Percentiles rank a stretch among this genome's conserved stretches.
Conservation (phyloP, 2,888 invertebrate species). For the Ferdinandea cuprea region DNA sequence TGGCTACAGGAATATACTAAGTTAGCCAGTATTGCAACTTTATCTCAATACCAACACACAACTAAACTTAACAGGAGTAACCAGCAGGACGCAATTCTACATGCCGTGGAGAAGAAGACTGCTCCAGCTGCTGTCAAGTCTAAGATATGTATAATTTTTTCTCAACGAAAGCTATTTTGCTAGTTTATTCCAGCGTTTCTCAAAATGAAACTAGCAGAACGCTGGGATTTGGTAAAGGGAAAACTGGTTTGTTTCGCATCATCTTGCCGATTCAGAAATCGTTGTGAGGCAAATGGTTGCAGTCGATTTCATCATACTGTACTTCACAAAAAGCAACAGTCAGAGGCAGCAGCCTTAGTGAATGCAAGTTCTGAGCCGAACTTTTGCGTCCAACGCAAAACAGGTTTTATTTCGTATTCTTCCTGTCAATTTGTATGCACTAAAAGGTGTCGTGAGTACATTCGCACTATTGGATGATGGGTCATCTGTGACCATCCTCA, state of each 20-base stretch:
- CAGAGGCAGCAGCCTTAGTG: not conserved
- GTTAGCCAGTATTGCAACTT: not conserved
- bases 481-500: constrained; percentile 11
- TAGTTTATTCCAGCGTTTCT: not conserved
- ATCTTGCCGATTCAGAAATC: not conserved
- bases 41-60: not conserved
- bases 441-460: not conserved
- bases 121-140: not conserved
- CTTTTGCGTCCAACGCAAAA: not conserved
- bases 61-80: not conserved
- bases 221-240: constrained; percentile 12
- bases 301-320: constrained; percentile 9
- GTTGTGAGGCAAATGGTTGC: constrained; percentile 13
- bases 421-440: constrained; percentile 5
- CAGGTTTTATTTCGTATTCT: constrained; percentile 16
- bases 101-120: not conserved
- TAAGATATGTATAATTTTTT: not conserved
- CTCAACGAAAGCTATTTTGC: not conserved
- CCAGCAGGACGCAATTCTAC: not conserved
- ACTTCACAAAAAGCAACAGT: not conserved
- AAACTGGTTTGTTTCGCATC: constrained; percentile 18
- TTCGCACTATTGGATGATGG: constrained; percentile 13
- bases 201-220: not conserved
- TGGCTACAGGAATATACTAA: constrained; percentile 8
- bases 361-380: not conserved